Conservation (phyloP, 2,888 invertebrate species). For the Toxonevra muliebris region DNA sequence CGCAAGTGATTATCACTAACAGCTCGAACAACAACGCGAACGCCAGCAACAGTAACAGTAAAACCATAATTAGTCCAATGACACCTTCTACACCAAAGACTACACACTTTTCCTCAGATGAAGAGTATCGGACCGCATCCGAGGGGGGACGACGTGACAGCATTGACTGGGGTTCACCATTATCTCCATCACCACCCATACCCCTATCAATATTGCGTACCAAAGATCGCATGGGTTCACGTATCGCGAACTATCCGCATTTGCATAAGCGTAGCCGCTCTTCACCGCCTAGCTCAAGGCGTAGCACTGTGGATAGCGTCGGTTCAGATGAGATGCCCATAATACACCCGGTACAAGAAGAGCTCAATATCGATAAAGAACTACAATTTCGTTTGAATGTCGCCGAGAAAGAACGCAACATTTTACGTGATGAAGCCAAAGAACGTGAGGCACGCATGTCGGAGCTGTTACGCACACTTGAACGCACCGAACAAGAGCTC, state of each 20-base stretch:
- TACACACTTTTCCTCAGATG: conserved; percentile 82
- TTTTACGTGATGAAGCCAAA: conserved; percentile 77
- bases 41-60: conserved; percentile 16
- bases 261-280: conserved; percentile 71
- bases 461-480: conserved; percentile 77
- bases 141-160: conserved; percentile 84
- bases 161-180: conserved; percentile 81
- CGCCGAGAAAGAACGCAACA: conserved; percentile 78
- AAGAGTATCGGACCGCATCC: conserved; percentile 87
- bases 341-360: conserved; percentile 58
- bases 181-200: conserved; percentile 75
- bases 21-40: conserved; percentile 36
- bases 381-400: conserved; percentile 75
- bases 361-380: conserved; percentile 67
- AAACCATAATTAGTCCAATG: conserved; percentile 37
- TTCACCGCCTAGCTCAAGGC: conserved; percentile 71
- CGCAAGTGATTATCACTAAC: conserved; percentile 29
- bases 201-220: conserved; percentile 69
- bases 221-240: conserved; percentile 69
- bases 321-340: conserved; percentile 68
- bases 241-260: conserved; percentile 67
- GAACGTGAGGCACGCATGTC: conserved; percentile 80
- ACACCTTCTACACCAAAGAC: conserved; percentile 40
- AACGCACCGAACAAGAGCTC: conserved; percentile 80
- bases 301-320: conserved; percentile 73